Percentiles rank a stretch among this genome's conserved stretches.
Evolutionary conservation across 2,797 vertebrate genomes (phyloP).

Genomic region (Champsocephalus esox): DNA sequence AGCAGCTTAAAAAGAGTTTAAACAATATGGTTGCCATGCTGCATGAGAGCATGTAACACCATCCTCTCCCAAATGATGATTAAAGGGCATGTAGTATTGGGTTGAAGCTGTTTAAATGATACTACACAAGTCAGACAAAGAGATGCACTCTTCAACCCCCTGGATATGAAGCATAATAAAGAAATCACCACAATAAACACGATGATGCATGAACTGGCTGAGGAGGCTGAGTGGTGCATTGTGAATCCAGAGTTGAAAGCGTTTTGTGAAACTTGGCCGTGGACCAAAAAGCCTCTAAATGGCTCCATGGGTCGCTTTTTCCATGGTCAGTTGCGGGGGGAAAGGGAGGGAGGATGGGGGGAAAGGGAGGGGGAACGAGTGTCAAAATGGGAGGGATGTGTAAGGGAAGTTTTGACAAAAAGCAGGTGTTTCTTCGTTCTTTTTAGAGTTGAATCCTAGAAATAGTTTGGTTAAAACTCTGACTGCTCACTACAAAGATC

Average conservation of each 20-base stretch:
- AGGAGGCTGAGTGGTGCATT: constrained; percentile 34
- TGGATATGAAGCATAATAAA: constrained; percentile 36
- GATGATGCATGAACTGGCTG: constrained; percentile 29
- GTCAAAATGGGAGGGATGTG: constrained; percentile 9
- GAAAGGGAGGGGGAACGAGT: constrained; percentile 18
- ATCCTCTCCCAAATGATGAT: constrained; percentile 23
- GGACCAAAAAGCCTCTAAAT: constrained; percentile 59
- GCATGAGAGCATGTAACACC: constrained; percentile 14
- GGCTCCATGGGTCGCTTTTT: constrained; percentile 33
- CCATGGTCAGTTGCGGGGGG: constrained; percentile 57
- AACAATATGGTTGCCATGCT: constrained; percentile 9
- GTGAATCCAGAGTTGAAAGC: constrained; percentile 54
- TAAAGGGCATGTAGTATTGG: constrained; percentile 9
- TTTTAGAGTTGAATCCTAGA: constrained; percentile 6
- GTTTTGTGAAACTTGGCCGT: constrained; percentile 56
- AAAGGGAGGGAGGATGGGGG: constrained; percentile 21
- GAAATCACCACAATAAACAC: constrained; percentile 43
- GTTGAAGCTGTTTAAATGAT: constrained; percentile 29
- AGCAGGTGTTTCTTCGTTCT: constrained; percentile 25
- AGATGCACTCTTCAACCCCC: constrained; percentile 30
- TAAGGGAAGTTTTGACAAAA: constrained; percentile 27
- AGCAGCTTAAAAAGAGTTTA: constrained; percentile 15
- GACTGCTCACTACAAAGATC: constrained; percentile 92
- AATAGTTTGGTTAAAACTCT: constrained; percentile 89
- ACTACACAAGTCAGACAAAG: constrained; percentile 16